A percentile compares a stretch with the other conserved stretches of the same genome.
Conservation (phyloP, 2,113 vertebrate species). For the Sylvia atricapilla region DNA sequence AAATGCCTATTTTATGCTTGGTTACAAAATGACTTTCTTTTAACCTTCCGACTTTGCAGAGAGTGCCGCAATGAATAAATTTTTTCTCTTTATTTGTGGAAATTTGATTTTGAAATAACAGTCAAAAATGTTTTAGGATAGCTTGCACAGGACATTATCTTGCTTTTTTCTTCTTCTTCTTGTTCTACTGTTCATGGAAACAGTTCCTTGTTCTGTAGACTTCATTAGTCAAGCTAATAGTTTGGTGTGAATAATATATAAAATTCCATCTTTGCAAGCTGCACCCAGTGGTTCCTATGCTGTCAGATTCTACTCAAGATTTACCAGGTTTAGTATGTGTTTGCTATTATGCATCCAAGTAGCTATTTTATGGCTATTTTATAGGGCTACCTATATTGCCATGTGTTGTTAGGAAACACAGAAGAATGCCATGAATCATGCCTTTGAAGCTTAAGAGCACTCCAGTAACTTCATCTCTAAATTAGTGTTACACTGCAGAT, state of each 20-base stretch:
- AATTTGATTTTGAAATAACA: conserved; percentile 51
- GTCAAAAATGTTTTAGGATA: not conserved
- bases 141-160: not conserved
- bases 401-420: not conserved
- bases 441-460: not conserved
- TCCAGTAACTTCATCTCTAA: not conserved
- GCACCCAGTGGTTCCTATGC: not conserved
- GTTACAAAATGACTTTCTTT: conserved; percentile 43
- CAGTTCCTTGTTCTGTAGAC: not conserved
- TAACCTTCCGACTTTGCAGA: not conserved
- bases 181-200: not conserved
- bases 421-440: not conserved
- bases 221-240: not conserved
- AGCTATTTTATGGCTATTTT: not conserved
- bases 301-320: not conserved
- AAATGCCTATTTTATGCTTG: conserved; percentile 27
- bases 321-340: not conserved
- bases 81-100: conserved; percentile 39
- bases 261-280: not conserved
- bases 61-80: not conserved
- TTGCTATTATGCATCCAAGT: not conserved
- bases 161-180: not conserved
- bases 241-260: not conserved
- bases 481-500: not conserved
- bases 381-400: not conserved